Base-by-base conservation (phyloP, 1,140 invertebrate genomes). In the Charaxes varanes region DNA sequence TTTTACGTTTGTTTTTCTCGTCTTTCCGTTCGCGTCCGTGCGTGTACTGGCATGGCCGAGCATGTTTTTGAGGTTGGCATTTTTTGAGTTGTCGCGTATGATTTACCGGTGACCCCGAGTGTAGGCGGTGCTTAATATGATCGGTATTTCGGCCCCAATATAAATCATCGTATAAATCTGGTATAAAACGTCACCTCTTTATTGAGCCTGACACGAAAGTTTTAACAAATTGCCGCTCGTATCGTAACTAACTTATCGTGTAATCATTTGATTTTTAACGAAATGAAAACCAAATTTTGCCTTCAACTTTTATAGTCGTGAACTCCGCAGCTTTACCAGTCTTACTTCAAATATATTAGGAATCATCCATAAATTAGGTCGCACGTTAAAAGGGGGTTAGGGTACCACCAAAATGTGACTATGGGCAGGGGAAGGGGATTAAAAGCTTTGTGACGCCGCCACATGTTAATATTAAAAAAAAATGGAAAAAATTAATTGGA, bases 31-130 rank as follows among this genome's bases (percentile, higher is more conserved):
- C 68, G 72, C 73, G 70, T 68, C 66, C 68, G 72, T 74, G 70
- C 74, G 71, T 79, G 76, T 74, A 77, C 71, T 72, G 71, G 69
- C 58, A 68, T 57, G 64, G 65, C 70, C n/a, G 62, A 77, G 73
- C 73, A 74, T 77, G 74, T 80, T 80, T 78, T 74, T 74, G 70
- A 71, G 71, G 73, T 80, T 77, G 71, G 73, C 76, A 76, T 79
- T 80, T n/a, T 83, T 83, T 83, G 76, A 80, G 65, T 73, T 80
- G 79, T 83, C 79, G 56, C 71, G 62, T 69, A 83, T 83, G 76
- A 80, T 83, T 80, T 79, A 78, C 65, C 22, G 40, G 32, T 72
- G 66, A 69, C 63, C 68, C 57, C 45, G 58, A 36, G 68, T 60
- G 79, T 80, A 69, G 79, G 79, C 79, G 76, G 65, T 68, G 76